Evolutionary conservation across 2,113 vertebrate genomes (phyloP).

Genomic region (Baryphthengus martii): DNA sequence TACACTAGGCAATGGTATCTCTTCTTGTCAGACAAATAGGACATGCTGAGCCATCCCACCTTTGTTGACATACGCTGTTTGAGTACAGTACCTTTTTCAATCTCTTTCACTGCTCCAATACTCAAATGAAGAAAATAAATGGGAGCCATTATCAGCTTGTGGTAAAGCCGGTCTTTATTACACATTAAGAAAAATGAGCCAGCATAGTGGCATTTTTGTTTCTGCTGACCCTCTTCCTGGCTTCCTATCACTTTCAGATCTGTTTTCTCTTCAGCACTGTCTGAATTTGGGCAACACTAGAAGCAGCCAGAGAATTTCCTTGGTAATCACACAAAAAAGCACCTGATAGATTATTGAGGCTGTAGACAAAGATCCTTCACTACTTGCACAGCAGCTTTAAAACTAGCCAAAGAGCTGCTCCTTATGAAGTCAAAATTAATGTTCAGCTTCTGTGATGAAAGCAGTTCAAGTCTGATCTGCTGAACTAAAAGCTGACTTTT

Average conservation of each 20-base stretch:
- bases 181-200: background rate
- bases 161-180: background rate
- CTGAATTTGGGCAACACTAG: background rate
- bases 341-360: background rate
- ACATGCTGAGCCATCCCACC: background rate
- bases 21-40: background rate
- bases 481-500: background rate
- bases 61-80: background rate
- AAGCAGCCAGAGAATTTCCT: background rate
- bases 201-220: accelerated
- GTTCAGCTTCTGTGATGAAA: background rate
- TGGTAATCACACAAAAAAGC: background rate
- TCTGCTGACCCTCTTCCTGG: background rate
- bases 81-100: background rate
- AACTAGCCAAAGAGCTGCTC: background rate
- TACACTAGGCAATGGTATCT: background rate
- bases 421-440: background rate
- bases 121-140: background rate
- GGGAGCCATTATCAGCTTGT: background rate
- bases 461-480: background rate
- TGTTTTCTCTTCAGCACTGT: background rate
- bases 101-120: background rate
- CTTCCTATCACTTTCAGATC: background rate
- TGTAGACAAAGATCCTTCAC: background rate
- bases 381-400: background rate